These are phyloP conservation scores for Taxidea taxus DNA, from an alignment of 2,113 vertebrate species.

Conservation along the genomic window DNA sequence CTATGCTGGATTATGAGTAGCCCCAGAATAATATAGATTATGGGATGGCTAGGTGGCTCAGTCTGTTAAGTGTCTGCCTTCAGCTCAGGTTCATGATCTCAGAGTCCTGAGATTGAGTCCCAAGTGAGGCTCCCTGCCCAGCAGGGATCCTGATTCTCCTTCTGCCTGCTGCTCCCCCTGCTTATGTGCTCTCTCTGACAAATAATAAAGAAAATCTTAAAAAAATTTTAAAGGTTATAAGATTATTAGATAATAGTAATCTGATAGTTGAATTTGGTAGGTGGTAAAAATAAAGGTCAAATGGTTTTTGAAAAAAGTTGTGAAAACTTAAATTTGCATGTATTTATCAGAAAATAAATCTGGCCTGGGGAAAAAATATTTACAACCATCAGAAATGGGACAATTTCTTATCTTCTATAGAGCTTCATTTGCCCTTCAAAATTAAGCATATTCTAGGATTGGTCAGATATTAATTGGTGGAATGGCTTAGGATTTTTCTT, in stretches of 20 bases:
- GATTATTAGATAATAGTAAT: not conserved
- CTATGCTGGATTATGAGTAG: not conserved
- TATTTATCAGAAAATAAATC: not conserved
- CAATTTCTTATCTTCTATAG: not conserved
- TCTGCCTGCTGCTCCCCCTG: not conserved
- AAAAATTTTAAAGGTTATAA: not conserved
- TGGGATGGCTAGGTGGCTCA: not conserved
- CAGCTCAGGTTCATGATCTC: not conserved
- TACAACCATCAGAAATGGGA: not conserved
- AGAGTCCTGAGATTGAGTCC: not conserved
- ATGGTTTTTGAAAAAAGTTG: not conserved
- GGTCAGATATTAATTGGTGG: not conserved
- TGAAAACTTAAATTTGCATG: not conserved
- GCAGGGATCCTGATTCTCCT: not conserved
- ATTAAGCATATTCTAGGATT: not conserved
- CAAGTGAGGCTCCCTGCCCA: not conserved
- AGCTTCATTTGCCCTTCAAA: not conserved
- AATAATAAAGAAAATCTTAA: not conserved
- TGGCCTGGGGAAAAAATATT: not conserved
- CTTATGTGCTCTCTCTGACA: not conserved
- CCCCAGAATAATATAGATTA: not conserved
- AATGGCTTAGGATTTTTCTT: not conserved
- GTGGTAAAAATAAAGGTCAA: not conserved
- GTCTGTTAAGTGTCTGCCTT: no score
- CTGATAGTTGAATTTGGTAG: not conserved